Percentiles rank a stretch among this genome's conserved stretches.
phyloP scores from a whole-genome alignment of 2,888 invertebrate species.

The Pimpla rufipes region DNA sequence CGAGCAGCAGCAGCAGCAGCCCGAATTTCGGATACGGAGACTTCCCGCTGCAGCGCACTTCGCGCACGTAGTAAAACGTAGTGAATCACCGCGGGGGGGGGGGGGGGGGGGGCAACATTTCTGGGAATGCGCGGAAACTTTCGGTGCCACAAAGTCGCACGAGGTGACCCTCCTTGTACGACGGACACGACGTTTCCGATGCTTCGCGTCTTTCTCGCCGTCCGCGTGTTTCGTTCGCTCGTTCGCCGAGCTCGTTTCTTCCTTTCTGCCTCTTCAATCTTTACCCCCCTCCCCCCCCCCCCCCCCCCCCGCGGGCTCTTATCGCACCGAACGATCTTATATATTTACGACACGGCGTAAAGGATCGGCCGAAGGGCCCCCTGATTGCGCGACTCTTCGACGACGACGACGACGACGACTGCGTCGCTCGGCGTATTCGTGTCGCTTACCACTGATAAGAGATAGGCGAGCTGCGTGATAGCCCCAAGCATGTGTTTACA shows the following conservation, averaged over 20 bases:
- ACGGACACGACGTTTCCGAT: slow-evolving; percentile 6
- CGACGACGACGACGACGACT: slow-evolving; percentile 60
- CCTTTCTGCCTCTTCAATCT: slow-evolving; percentile 15
- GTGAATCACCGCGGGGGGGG: too few species aligned
- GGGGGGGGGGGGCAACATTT: slow-evolving; percentile 36
- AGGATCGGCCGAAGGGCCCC: slow-evolving; percentile 67
- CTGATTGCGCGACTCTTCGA: slow-evolving; percentile 75
- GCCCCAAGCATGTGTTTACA: slow-evolving; percentile 34
- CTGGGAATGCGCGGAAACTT: slow-evolving; percentile 56
- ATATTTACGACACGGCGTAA: slow-evolving; percentile 78
- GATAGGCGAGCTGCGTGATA: slow-evolving; percentile 58
- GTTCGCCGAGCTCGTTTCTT: background rate
- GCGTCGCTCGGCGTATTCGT: slow-evolving; percentile 1
- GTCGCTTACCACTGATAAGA: slow-evolving; percentile 80
- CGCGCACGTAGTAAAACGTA: slow-evolving; percentile 46
- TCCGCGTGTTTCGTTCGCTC: slow-evolving; percentile 12
- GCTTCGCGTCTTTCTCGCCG: slow-evolving; percentile 5
- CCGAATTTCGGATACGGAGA: slow-evolving; percentile 30
- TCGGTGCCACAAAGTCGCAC: slow-evolving; percentile 55
- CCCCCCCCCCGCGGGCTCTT: slow-evolving; percentile 25
- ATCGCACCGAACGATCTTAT: slow-evolving; percentile 68
- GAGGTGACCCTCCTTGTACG: background rate
- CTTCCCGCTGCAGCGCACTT: background rate
- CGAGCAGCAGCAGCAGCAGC: too few species aligned
- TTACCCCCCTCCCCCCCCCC: slow-evolving; percentile 36